Evolutionary conservation across 2,888 invertebrate species (phyloP).

Genomic region (Ectobius pallidus): DNA sequence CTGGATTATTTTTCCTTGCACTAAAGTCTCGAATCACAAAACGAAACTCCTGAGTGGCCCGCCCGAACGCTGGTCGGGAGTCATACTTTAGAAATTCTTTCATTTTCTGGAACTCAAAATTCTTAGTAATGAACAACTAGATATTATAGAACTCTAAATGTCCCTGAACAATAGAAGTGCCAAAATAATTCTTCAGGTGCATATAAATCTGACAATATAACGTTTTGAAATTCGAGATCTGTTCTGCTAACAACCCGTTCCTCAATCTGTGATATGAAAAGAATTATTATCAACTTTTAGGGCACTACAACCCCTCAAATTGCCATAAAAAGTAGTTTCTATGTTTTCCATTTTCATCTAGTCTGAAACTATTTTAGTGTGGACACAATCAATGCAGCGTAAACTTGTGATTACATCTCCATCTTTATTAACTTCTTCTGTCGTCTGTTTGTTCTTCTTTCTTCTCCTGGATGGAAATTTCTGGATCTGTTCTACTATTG

Average conservation of each 20-base stretch:
- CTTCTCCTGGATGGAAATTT: not conserved
- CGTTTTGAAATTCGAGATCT: too few species aligned
- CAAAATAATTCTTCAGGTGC: too few species aligned
- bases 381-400: not conserved
- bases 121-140: too few species aligned
- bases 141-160: too few species aligned
- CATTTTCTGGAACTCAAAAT: too few species aligned
- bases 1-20: not conserved
- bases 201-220: too few species aligned
- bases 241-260: not conserved
- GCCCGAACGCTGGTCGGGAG: too few species aligned
- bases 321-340: not conserved
- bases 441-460: not conserved
- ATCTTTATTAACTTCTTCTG: not conserved
- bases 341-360: not conserved
- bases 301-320: too few species aligned
- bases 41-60: too few species aligned
- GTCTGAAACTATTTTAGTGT: not conserved
- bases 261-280: slow-evolving; percentile 14
- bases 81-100: too few species aligned
- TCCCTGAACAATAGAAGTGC: too few species aligned
- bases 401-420: not conserved
- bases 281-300: too few species aligned
- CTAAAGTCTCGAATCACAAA: not conserved
- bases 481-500: not conserved